phyloP scores from a whole-genome alignment of 2,113 vertebrate species.

The Prionailurus bengalensis region DNA sequence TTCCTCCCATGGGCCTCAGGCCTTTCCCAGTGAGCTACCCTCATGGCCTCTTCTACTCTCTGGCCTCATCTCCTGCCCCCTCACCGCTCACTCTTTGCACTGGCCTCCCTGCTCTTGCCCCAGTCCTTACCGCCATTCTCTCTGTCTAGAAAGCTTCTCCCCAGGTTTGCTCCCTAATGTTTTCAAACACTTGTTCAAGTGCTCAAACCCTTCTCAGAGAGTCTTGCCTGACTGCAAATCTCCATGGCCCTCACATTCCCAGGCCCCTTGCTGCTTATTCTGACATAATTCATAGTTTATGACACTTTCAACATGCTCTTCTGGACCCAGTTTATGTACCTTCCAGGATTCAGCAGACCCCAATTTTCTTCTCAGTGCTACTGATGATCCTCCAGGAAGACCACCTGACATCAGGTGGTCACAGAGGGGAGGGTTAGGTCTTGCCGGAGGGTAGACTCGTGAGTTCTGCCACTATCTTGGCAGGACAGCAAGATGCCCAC shows the following conservation, averaged over 20 bases:
- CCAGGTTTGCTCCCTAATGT: not conserved
- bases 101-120: not conserved
- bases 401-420: not conserved
- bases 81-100: accelerated
- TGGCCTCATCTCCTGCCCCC: not conserved
- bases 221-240: not conserved
- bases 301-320: not conserved
- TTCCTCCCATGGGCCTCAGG: not conserved
- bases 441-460: too few relatives aligned
- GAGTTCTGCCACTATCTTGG: not conserved
- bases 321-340: too few relatives aligned
- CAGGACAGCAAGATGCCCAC: not conserved
- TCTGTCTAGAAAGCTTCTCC: not conserved
- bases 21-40: not conserved
- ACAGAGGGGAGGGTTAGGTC: not conserved
- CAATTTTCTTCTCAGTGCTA: not conserved
- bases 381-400: not conserved
- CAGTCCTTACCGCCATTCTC: not conserved
- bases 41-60: not conserved
- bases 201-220: not conserved
- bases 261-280: not conserved
- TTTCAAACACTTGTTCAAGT: not conserved
- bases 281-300: not conserved
- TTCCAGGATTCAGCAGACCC: not conserved
- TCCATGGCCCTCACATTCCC: not conserved